These are phyloP conservation scores for Antechinus stuartii DNA, from an alignment of 2,113 vertebrate genomes.

Conservation along the genomic window DNA sequence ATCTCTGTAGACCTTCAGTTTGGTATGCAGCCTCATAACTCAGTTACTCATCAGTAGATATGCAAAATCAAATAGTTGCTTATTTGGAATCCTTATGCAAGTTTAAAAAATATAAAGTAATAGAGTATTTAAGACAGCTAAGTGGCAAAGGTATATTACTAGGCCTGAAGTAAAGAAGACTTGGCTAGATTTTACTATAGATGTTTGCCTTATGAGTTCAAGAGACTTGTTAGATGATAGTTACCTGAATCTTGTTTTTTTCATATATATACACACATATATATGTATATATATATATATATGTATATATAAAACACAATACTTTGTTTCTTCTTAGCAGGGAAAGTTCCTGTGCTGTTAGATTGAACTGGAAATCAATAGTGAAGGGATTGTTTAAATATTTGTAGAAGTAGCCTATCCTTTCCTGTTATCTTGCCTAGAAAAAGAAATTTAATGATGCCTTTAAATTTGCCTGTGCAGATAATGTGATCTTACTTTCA, in stretches of 20 bases:
- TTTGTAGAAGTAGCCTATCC: neutral
- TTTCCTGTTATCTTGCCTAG: neutral
- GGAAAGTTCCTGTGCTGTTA: neutral
- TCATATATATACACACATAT: neutral
- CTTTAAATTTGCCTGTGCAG: neutral
- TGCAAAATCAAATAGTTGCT: neutral
- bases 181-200: neutral
- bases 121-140: neutral
- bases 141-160: no score
- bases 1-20: no score
- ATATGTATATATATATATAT: neutral
- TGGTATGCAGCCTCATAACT: neutral
- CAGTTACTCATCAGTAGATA: neutral
- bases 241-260: neutral
- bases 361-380: neutral
- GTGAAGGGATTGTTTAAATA: neutral
- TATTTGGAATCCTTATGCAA: neutral
- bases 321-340: neutral
- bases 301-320: neutral
- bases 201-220: neutral
- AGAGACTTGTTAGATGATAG: neutral
- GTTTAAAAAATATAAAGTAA: neutral
- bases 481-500: neutral
- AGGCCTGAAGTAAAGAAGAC: neutral
- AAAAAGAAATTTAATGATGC: neutral